Evolutionary conservation across 2,797 vertebrate species (phyloP).

Genomic region (Enteromius radiatus): DNA sequence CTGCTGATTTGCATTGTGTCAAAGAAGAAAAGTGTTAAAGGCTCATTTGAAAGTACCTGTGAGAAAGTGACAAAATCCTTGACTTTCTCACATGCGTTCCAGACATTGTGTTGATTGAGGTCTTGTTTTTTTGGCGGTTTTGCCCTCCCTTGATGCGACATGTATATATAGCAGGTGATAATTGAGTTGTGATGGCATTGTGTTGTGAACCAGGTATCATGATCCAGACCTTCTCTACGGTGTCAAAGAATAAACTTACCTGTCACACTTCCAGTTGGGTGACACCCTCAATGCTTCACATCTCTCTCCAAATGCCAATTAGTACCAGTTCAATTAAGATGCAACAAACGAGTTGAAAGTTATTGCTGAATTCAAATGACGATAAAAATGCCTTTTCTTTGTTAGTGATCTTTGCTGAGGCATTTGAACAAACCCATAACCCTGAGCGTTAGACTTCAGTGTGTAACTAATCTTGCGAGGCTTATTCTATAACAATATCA

Average conservation of each 20-base stretch:
- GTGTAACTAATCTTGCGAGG: neutral
- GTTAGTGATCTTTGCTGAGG: neutral
- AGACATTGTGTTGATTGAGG: conserved; percentile 63
- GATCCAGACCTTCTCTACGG: conserved; percentile 57
- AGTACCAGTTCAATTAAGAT: conserved; percentile 77
- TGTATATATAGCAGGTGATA: conserved; percentile 83
- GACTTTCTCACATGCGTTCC: conserved; percentile 61
- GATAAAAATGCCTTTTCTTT: neutral
- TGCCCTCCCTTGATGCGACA: conserved; percentile 52
- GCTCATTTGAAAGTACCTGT: conserved; percentile 48
- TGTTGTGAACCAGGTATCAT: conserved; percentile 62
- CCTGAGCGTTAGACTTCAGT: neutral
- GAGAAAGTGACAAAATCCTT: conserved; percentile 46
- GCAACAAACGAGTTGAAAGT: conserved; percentile 8
- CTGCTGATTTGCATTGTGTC: conserved; percentile 33
- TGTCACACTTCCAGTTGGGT: conserved; percentile 73
- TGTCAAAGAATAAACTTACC: conserved; percentile 73
- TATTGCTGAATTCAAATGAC: conserved; percentile 29
- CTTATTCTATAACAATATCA: neutral
- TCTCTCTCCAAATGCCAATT: conserved; percentile 76
- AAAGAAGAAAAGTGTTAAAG: conserved; percentile 54
- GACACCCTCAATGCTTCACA: conserved; percentile 66
- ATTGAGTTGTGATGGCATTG: conserved; percentile 79
- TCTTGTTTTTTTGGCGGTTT: conserved; percentile 55
- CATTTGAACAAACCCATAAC: neutral